Evolutionary conservation across 37 sponge, comb jelly and placozoan species (phyloP).

Genomic region (Ephydatia muelleri): DNA sequence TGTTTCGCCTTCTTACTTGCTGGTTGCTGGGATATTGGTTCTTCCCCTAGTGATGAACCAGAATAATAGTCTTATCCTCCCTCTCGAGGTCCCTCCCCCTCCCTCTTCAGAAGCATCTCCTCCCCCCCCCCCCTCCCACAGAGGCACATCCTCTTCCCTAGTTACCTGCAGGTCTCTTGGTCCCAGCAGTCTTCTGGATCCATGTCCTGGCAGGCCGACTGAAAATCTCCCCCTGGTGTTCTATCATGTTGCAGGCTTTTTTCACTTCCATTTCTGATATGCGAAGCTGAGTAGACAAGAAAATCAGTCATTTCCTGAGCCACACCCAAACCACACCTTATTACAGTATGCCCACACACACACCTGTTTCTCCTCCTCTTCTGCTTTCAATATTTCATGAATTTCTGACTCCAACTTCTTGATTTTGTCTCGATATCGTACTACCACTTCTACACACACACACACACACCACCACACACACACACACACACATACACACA

Average conservation of each 20-base stretch:
- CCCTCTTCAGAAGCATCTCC: too few relatives aligned
- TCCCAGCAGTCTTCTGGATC: slow-evolving; percentile 47
- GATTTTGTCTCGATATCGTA: slow-evolving; percentile 70
- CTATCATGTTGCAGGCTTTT: slow-evolving; percentile 94
- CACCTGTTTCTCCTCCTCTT: slow-evolving; percentile 93
- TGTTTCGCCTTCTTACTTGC: background rate
- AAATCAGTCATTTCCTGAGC: too few relatives aligned
- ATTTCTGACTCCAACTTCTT: slow-evolving; percentile 67
- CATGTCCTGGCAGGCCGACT: slow-evolving; percentile 89
- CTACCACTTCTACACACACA: slow-evolving; percentile 83
- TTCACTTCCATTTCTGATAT: slow-evolving; percentile 94
- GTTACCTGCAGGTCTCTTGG: slow-evolving; percentile 11
- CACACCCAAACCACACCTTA: background rate
- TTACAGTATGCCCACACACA: background rate
- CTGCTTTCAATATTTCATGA: slow-evolving; percentile 83
- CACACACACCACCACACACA: too few relatives aligned
- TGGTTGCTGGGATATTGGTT: background rate
- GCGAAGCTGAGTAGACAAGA: slow-evolving; percentile 41
- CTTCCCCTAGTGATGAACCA: background rate
- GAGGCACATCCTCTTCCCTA: too few relatives aligned
- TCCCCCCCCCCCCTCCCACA: background rate
- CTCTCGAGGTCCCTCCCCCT: background rate
- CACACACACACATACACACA: background rate
- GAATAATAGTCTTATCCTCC: background rate
- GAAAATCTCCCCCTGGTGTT: slow-evolving; percentile 91